Conservation (phyloP, 2,888 invertebrate species). For the Drosophila mimetica region DNA sequence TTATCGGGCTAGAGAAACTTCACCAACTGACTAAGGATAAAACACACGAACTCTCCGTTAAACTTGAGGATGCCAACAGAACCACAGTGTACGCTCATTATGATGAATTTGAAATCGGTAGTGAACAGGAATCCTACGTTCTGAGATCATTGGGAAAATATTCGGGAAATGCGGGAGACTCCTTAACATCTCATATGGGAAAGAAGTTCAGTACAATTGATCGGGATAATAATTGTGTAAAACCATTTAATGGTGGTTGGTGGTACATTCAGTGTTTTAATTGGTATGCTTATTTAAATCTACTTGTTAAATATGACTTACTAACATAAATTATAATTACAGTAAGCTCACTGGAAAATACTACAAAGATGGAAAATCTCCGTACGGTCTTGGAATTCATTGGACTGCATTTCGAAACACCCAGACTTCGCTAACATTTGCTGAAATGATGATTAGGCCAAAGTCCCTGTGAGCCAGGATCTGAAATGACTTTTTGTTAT, state of each 20-base stretch:
- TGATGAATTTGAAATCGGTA: neutral
- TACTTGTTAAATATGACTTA: too few relatives aligned
- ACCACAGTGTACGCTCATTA: neutral
- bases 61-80: neutral
- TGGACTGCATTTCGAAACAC: too few relatives aligned
- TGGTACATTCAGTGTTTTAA: neutral
- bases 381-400: neutral
- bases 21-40: constrained; percentile 2
- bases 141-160: neutral
- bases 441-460: constrained; percentile 7
- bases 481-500: too few relatives aligned
- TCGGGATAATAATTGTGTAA: neutral
- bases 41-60: constrained; percentile 2
- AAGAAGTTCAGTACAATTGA: neutral
- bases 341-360: constrained; percentile 3
- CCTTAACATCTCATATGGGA: neutral
- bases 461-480: too few relatives aligned
- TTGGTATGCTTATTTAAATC: neutral
- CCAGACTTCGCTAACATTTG: neutral
- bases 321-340: neutral
- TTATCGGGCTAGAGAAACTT: constrained; percentile 15
- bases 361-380: neutral
- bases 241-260: neutral
- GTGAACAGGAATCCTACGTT: neutral
- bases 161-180: neutral